Base-by-base conservation (phyloP, 2,113 vertebrate species). In the Lipotes vexillifer region DNA sequence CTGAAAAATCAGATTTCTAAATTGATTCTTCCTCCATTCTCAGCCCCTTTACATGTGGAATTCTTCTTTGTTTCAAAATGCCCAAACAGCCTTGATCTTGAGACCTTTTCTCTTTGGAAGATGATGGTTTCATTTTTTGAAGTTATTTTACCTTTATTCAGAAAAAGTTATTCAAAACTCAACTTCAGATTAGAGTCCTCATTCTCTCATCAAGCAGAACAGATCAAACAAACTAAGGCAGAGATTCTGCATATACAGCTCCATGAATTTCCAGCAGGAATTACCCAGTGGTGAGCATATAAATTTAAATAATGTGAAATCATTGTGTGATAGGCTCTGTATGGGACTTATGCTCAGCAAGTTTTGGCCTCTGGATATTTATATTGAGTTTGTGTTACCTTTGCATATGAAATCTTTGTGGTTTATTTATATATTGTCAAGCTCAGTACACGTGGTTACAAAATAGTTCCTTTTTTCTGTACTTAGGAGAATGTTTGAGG, bases 121-220 rank as follows among this genome's bases (percentile, higher is more conserved):
- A 90, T 93, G 85, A 96, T 9, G 10, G 69, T 74, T 88, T 83
- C 31, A 90, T 82, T 85, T 93, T 96, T 96, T 97, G 59, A 97
- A 97, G 92, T 83, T 92, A 92, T 90, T 97, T 92, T 94, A 88
- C 49, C 38, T 94, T 89, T 96, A 93, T 97, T 90, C n/a, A 59
- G 80, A 97, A 98, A 96, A 92, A 94, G 52, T 96, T 95, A 77
- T 90, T 95, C 65, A 97, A 94, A 86, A 96, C 75, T 94, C 44
- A 81, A 8, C 65, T 84, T 96, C 82, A 93, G 93, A 97, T 88
- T 92, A 96, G 85, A 97, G 92, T 90, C 63, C 33, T 90, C 74
- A 87, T 83, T 88, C 49, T 95, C 84, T 97, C 78, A 81, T 93
- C 38, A 72, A 95, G 83, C 21, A 87, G 87, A 89, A 84, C 52